phyloP scores from a whole-genome alignment of 2,113 vertebrate genomes.

The Hippoglossus stenolepis region DNA sequence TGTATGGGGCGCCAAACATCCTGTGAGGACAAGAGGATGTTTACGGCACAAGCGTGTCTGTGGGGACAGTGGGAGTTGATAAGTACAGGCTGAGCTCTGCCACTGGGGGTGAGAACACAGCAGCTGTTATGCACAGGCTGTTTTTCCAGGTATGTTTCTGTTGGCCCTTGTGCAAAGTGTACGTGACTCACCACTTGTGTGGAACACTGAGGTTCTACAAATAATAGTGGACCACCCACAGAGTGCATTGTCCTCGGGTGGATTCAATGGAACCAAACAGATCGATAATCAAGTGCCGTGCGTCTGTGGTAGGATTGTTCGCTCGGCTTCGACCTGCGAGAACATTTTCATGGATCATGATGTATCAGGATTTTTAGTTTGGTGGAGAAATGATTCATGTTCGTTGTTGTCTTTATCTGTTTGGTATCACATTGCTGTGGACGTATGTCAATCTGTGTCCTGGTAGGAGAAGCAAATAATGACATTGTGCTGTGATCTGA shows the following conservation, averaged over 20 bases:
- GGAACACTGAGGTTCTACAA: constrained; percentile 49
- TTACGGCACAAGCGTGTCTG: constrained; percentile 58
- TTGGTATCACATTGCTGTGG: background rate
- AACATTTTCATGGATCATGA: background rate
- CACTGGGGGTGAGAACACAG: constrained; percentile 30
- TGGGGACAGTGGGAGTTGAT: constrained; percentile 49
- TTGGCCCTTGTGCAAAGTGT: constrained; percentile 56
- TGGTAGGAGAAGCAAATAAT: background rate
- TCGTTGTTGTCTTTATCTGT: background rate
- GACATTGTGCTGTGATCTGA: background rate
- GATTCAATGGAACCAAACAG: constrained; percentile 34
- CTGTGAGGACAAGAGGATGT: constrained; percentile 69
- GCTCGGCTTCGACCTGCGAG: constrained; percentile 18
- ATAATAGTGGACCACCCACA: constrained; percentile 61
- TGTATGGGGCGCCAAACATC: constrained; percentile 63
- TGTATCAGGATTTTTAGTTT: no score
- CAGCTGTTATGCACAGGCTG: constrained; percentile 54
- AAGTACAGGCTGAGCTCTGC: constrained; percentile 48
- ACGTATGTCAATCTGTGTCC: background rate
- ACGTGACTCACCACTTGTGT: constrained; percentile 65
- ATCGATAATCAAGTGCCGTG: constrained; percentile 43
- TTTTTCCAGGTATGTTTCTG: constrained; percentile 36
- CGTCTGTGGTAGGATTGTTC: constrained; percentile 16
- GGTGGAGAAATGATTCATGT: background rate
- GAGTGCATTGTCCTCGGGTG: constrained; percentile 15